A percentile compares a stretch with the other conserved stretches of the same genome.
Conservation (phyloP, 2,797 vertebrate species). For the Botia kubotai region DNA sequence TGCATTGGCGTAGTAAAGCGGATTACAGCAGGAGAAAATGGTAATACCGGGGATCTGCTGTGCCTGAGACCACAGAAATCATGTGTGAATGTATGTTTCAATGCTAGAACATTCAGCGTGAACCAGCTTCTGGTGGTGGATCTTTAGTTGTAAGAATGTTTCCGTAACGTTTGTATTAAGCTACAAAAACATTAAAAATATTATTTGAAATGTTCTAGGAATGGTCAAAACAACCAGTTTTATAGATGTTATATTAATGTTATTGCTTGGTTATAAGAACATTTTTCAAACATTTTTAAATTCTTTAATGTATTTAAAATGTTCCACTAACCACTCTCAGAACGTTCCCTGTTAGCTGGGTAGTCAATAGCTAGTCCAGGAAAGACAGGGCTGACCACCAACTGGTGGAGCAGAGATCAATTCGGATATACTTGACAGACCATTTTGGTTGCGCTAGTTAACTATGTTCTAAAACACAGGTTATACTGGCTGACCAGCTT, state of each 20-base stretch:
- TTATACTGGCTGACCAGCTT: neutral
- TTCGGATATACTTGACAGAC: neutral
- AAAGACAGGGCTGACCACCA: neutral
- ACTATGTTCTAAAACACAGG: neutral
- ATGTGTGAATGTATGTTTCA: neutral
- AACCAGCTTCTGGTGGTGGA: neutral
- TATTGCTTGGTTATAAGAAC: too few species aligned
- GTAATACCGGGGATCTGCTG: constrained; percentile 83
- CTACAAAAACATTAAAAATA: too few species aligned
- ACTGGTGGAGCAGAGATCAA: too few species aligned
- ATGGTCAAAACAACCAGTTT: too few species aligned
- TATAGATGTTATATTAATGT: too few species aligned
- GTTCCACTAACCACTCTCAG: too few species aligned
- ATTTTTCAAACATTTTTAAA: too few species aligned
- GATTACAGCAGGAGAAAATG: constrained; percentile 82
- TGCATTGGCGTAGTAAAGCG: constrained; percentile 86
- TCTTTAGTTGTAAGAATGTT: too few species aligned
- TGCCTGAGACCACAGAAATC: constrained; percentile 70
- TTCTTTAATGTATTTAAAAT: too few species aligned
- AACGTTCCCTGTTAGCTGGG: too few species aligned
- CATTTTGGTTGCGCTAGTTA: constrained; percentile 5
- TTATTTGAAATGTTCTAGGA: too few species aligned
- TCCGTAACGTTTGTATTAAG: too few species aligned
- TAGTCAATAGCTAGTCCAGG: neutral
- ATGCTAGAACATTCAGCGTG: neutral